These are phyloP conservation scores for Yponomeuta evonymella DNA, from an alignment of 2,888 invertebrate genomes.

Conservation along the genomic window DNA sequence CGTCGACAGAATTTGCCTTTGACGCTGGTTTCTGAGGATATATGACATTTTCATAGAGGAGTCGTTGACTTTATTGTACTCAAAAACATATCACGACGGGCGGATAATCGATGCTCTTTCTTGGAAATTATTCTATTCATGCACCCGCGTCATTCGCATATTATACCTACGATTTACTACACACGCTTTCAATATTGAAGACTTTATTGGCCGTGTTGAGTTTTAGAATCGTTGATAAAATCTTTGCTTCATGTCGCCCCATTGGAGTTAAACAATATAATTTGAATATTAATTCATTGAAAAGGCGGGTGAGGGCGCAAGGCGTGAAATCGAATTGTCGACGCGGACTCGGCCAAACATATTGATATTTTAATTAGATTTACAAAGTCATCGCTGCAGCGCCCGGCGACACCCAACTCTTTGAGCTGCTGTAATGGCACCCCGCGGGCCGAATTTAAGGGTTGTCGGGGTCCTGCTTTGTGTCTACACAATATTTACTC, in stretches of 20 bases:
- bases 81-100: slow-evolving; percentile 45
- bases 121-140: slow-evolving; percentile 31
- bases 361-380: slow-evolving; percentile 77
- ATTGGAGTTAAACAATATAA: slow-evolving; percentile 14
- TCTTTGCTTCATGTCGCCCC: background rate
- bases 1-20: slow-evolving; percentile 47
- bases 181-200: background rate
- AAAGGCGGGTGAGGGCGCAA: slow-evolving; percentile 38
- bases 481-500: slow-evolving; percentile 73
- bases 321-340: slow-evolving; percentile 74
- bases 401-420: slow-evolving; percentile 70
- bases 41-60: slow-evolving; percentile 52
- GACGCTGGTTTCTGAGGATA: slow-evolving; percentile 42
- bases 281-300: slow-evolving; percentile 17
- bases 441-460: slow-evolving; percentile 70
- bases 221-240: background rate
- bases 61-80: slow-evolving; percentile 60
- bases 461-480: slow-evolving; percentile 66
- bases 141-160: slow-evolving; percentile 9
- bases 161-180: background rate
- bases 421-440: slow-evolving; percentile 72
- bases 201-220: background rate
- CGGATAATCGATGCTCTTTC: slow-evolving; percentile 49
- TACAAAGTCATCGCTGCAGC: slow-evolving; percentile 62
- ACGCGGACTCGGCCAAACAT: slow-evolving; percentile 65